A percentile compares a stretch with the other conserved stretches of the same genome.
Conservation (phyloP, 2,888 invertebrate species). For the Ceramica pisi region DNA sequence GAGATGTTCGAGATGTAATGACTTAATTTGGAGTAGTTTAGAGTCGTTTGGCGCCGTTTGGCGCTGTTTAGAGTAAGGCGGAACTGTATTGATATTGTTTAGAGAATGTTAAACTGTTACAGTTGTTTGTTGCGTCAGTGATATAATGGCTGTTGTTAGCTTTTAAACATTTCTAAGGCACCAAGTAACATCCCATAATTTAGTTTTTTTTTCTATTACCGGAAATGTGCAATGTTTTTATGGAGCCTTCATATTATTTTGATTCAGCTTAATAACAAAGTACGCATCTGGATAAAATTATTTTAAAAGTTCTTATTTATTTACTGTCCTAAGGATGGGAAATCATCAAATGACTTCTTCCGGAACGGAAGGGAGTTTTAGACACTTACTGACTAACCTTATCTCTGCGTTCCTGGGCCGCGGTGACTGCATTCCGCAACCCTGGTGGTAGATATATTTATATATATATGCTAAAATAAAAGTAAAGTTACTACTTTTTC, state of each 20-base stretch:
- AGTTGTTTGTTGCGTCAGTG: constrained; percentile 12
- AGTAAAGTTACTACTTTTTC: background rate
- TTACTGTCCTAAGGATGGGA: background rate
- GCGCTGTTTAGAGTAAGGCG: constrained; percentile 16
- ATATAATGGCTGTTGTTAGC: constrained; percentile 14
- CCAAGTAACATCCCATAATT: constrained; percentile 3
- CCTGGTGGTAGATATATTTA: no score
- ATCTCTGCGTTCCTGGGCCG: no score
- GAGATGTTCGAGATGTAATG: constrained; percentile 55
- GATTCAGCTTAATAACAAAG: background rate
- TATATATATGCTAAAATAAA: background rate
- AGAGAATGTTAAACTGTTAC: constrained; percentile 27
- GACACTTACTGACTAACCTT: no score
- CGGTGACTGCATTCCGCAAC: no score
- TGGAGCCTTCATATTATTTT: background rate
- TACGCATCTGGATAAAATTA: no score
- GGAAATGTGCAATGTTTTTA: background rate
- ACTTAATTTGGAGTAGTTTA: constrained; percentile 62
- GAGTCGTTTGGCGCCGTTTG: constrained; percentile 5
- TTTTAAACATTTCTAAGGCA: constrained; percentile 26
- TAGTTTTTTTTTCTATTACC: background rate
- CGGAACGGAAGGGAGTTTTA: no score
- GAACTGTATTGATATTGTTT: constrained; percentile 49
- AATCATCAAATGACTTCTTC: no score
- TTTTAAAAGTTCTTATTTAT: background rate